Evolutionary conservation across 2,113 vertebrate species (phyloP), one percentile per base, ranked within the genome.

Genomic region (Formicarius rufipectus): DNA sequence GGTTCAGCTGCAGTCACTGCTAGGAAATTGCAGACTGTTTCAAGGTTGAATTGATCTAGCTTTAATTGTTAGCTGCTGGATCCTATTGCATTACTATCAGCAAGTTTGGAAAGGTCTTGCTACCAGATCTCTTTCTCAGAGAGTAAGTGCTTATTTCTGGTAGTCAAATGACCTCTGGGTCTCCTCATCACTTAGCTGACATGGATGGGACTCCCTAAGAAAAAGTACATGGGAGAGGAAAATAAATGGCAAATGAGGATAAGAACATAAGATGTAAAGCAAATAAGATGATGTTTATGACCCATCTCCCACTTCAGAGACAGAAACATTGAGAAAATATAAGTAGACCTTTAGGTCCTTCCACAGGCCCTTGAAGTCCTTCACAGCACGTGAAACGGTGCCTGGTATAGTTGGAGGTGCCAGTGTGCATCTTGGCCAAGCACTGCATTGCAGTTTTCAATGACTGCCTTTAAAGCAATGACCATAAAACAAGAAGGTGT

Each of bases 61-160:
- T 92, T 86, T 93, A 86, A 92, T 81, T 95, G 86, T 75, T 93
- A 72, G 80, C 86, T 80, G 49, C 42, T 81, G 77, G 91, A 96
- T 97, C 89, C 69, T 93, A 93, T 97, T 97, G 84, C 52, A 0
- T 90, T 92, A 47, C 68, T 60, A 87, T 97, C 94, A 96, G 93
- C 94, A 96, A 94, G 19, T 58, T 52, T 91, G 91, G 50, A 89
- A 79, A 93, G 66, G 24, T 67, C 69, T 91, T 93, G 89, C 80
- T 89, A 87, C 80, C 42, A 86, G 50, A 95, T 95, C 86, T 81
- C 59, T 45, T 86, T 30, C 56, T 90, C 35, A 10, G 68, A 73
- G 87, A 63, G 33, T 81, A 84, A 89, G 25, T 89, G 86, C 84
- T 95, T 93, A 55, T 87, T 76, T 78, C 60, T 90, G 83, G 64